These are phyloP conservation scores for Esox masquinongy DNA, from an alignment of 2,797 vertebrate genomes.

Conservation along the genomic window DNA sequence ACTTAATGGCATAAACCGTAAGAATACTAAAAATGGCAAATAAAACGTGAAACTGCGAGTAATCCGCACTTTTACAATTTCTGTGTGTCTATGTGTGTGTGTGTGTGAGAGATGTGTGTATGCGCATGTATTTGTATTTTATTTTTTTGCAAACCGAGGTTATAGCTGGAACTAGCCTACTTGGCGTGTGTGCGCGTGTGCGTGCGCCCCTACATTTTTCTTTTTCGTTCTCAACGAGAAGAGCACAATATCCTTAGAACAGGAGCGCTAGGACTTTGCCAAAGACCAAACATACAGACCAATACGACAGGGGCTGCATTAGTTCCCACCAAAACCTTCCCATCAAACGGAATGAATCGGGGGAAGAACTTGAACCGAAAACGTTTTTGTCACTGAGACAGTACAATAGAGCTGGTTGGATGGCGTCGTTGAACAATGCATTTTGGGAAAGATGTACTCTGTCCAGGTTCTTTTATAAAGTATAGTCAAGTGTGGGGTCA, in stretches of 20 bases:
- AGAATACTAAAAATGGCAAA: slow-evolving; percentile 60
- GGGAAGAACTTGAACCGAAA: no score
- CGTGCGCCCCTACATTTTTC: slow-evolving; percentile 60
- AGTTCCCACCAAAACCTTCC: no score
- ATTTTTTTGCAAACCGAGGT: slow-evolving; percentile 20
- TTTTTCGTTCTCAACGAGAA: slow-evolving; percentile 50
- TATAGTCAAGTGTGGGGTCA: neutral
- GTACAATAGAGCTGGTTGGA: neutral
- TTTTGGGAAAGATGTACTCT: neutral
- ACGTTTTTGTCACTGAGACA: neutral
- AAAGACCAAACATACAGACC: slow-evolving; percentile 61
- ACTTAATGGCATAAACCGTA: slow-evolving; percentile 70
- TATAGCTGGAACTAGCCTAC: slow-evolving; percentile 39
- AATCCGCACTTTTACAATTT: slow-evolving; percentile 75
- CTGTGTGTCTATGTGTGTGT: slow-evolving; percentile 21
- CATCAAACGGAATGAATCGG: no score
- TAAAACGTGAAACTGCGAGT: slow-evolving; percentile 71
- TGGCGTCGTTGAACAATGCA: neutral
- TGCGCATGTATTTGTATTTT: slow-evolving; percentile 49
- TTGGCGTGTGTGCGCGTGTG: slow-evolving; percentile 35
- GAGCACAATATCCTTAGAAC: slow-evolving; percentile 43
- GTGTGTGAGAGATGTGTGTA: slow-evolving; percentile 46
- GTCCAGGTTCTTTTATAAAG: neutral
- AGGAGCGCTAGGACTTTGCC: slow-evolving; percentile 66
- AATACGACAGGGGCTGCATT: neutral